Base-by-base conservation (phyloP, 2,888 invertebrate genomes). In the Mythimna vitellina region DNA sequence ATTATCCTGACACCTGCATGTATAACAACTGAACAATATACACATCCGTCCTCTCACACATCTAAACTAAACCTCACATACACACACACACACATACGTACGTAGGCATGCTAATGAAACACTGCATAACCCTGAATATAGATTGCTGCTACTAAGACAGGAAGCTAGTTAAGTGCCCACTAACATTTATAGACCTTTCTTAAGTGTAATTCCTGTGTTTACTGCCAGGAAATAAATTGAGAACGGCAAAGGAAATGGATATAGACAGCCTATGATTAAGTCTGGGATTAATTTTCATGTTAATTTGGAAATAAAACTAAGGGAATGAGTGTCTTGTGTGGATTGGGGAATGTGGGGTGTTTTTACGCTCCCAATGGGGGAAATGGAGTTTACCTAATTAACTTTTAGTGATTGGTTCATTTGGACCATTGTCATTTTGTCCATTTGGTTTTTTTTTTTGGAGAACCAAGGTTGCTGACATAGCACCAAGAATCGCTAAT, bases 61-160 rank as follows among this genome's bases (percentile, higher is more conserved):
- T 9, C 6, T 46, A 29, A 46, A 46, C 12, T 14, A 42, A 29
- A n/a, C 7, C 10, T 10, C 7, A n/a, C 25, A 20, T 29, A 29
- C 22, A n/a, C 4, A 53, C 17, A 20, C 25, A 42, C 29, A 51
- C 2, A 51, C n/a, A 70, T 81, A 73, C 73, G 78, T 83, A 79
- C 77, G 67, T 86, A 85, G 85, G 84, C 74, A 86, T 87, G 84
- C 77, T 84, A 87, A 87, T 86, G 82, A 79, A 85, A 78, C 65
- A 76, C 70, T 82, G 75, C 78, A 85, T 83, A 81, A 78, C 83
- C 85, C 85, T 85, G 85, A 83, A 85, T 85, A 85, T 85, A 85
- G 82, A 85, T 85, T 80, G 85, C 78, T 76, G 75, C 25, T 76
- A 73, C 77, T 74, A 78, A 85, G 84, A 85, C 85, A 83, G 78